Evolutionary conservation across 1,140 invertebrate species (phyloP), one percentile per base, ranked within the genome.

Genomic region (Rhagoletis pomonella): DNA sequence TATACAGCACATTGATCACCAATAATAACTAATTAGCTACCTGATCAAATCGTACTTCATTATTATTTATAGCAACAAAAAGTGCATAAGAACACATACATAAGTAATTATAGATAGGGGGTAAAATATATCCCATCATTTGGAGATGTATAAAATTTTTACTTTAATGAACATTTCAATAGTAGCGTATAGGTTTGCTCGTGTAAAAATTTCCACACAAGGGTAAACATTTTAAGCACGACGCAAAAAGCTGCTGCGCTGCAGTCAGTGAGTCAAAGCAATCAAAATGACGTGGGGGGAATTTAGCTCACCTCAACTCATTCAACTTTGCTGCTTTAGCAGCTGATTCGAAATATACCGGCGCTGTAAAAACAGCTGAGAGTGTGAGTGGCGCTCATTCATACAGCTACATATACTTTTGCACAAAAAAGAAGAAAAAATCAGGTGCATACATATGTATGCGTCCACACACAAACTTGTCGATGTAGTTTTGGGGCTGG

Each of bases 361-460:
- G 73, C n/a, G 73, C 73, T 81, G n/a, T 81, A 81, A 77, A 67
- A 77, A 81, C 73, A 81, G 73, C 73, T 81, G 73, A 81, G 73
- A 81, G 73, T 55, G 55, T 14, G 73, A 81, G 73, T 81, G 73
- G 73, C 73, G 73, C 73, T 50, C 73, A 81, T 50, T 81, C 50
- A 81, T 55, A 19, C 69, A 77, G 4, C 9, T 9, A 67, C 4
- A 67, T 4, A 6, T 67, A 67, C 64, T 62, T 29, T 29, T 29
- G 29, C 29, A 29, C 29, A 29, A 29, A 29, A 29, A 29, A 29
- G 10, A 55, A 55, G 50, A 5, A 55, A 55, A 55, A 55, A 55
- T 29, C 50, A 55, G 50, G 29, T 10, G 10, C 50, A 55, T 10
- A 62, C 60, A 7, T 62, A 62, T 62, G 12, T 14, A 62, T 62